Evolutionary conservation across 2,113 vertebrate genomes (phyloP).

Genomic region (Phycodurus eques): DNA sequence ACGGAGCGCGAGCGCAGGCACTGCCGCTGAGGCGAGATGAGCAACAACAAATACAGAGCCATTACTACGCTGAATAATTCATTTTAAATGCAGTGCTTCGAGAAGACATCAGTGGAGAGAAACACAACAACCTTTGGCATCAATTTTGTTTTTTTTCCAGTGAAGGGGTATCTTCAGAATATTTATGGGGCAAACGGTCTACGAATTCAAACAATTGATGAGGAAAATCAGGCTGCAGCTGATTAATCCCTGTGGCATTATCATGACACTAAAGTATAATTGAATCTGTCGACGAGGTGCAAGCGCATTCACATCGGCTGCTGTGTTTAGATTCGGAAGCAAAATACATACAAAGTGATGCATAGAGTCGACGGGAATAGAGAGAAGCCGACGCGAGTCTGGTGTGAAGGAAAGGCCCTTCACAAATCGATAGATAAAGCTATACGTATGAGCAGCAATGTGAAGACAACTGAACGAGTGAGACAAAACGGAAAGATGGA

Average conservation of each 20-base stretch:
- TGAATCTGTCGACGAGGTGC: conserved; percentile 31
- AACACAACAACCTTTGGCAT: conserved; percentile 42
- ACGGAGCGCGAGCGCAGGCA: conserved; percentile 40
- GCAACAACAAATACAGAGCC: conserved; percentile 71
- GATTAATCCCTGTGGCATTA: conserved; percentile 38
- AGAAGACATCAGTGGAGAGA: conserved; percentile 50
- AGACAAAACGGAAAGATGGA: conserved; percentile 30
- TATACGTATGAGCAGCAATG: neutral
- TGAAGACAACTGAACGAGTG: neutral
- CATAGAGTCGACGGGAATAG: neutral
- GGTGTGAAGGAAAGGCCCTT: neutral
- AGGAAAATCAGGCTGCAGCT: conserved; percentile 30
- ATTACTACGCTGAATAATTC: conserved; percentile 71
- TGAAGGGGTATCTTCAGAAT: conserved; percentile 42
- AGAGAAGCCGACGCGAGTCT: neutral
- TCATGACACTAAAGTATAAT: conserved; percentile 38
- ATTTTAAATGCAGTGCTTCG: conserved; percentile 53
- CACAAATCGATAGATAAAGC: neutral
- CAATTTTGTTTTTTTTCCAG: conserved; percentile 31
- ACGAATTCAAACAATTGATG: conserved; percentile 34
- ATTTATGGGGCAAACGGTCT: conserved; percentile 30
- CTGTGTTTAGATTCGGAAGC: conserved; percentile 11
- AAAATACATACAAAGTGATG: conserved; percentile 2
- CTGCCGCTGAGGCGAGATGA: conserved; percentile 60
- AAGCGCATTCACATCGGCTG: conserved; percentile 22